phyloP scores from a whole-genome alignment of 2,888 invertebrate species.

The Amphipoea lucens region DNA sequence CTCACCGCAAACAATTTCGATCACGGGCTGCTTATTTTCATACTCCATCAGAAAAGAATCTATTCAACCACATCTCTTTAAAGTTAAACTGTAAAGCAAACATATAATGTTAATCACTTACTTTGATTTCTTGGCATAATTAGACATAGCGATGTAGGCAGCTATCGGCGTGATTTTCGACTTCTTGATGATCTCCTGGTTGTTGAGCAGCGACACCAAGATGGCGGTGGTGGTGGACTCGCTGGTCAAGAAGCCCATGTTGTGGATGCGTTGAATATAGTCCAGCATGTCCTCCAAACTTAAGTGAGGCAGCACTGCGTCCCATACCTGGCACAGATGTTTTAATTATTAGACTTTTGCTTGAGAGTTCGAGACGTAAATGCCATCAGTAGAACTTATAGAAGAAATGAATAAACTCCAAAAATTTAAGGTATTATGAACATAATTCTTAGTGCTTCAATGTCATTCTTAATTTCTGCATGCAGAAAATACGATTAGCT shows the following conservation, averaged over 20 bases:
- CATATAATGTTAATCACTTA: conserved; percentile 75
- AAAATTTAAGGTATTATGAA: background rate
- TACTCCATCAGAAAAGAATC: background rate
- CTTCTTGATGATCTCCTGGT: conserved; percentile 84
- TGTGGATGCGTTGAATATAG: conserved; percentile 91
- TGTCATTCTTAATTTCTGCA: background rate
- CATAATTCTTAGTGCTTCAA: background rate
- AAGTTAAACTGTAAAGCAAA: background rate
- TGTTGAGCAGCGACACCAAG: conserved; percentile 88
- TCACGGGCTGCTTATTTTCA: background rate
- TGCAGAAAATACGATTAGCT: background rate
- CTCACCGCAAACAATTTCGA: background rate
- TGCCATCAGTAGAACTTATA: too few relatives aligned
- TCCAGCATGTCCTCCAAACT: conserved; percentile 87
- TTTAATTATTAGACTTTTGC: background rate
- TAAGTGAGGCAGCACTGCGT: conserved; percentile 90
- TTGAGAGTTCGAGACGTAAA: background rate
- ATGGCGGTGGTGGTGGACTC: conserved; percentile 88
- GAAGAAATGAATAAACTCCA: background rate
- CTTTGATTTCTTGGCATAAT: conserved; percentile 92
- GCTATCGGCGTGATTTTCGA: conserved; percentile 86
- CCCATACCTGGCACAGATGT: conserved; percentile 89
- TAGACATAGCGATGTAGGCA: conserved; percentile 90
- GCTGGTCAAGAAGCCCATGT: conserved; percentile 90
- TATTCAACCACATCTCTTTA: background rate